Evolutionary conservation across 2,113 vertebrate species (phyloP), one percentile per base, ranked within the genome.

Genomic region (Chloroceryle aenea): DNA sequence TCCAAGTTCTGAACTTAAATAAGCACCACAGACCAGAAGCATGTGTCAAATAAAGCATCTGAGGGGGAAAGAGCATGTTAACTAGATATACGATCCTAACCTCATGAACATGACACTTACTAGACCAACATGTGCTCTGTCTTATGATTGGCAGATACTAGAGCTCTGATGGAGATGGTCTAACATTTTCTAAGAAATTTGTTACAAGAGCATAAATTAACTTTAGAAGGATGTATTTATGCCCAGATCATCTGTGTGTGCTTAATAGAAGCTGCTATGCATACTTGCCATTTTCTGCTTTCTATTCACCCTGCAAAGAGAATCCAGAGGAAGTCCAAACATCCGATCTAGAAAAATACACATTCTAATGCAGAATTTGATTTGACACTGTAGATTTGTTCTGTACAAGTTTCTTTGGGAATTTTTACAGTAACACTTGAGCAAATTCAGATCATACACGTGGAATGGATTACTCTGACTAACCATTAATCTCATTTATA

Each of bases 1-100:
- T 79, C n/a, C 4, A 87, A 89, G 62, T 82, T 97, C 75, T 95
- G 71, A 77, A 82, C 59, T 93, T 87, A 85, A 1, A 34, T 29
- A 92, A 91, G 82, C 42, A 90, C 15, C 43, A 68, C 6, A 79
- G 0, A 94, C 58, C 20, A 56, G 34, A 86, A 89, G 29, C 83
- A 83, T 1, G 11, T 45, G 20, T 47, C 52, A 93, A 67, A 75
- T 52, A 3, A 56, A 81, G 59, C 22, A 8, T 62, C n/a, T 45
- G 16, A 40, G 29, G 29, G 52, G 22, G 32, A 47, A 87, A 63
- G 6, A 42, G 30, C 47, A 23, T 9, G 53, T 38, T 45, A 77
- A 75, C 21, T n/a, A 53, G 21, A 16, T 89, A 16, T 21, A 36
- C 32, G 19, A 10, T 13, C 23, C 19, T 18, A 30, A 25, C 10